Conservation (phyloP, 2,113 vertebrate species). For the Leptobrachium ailaonicum region DNA sequence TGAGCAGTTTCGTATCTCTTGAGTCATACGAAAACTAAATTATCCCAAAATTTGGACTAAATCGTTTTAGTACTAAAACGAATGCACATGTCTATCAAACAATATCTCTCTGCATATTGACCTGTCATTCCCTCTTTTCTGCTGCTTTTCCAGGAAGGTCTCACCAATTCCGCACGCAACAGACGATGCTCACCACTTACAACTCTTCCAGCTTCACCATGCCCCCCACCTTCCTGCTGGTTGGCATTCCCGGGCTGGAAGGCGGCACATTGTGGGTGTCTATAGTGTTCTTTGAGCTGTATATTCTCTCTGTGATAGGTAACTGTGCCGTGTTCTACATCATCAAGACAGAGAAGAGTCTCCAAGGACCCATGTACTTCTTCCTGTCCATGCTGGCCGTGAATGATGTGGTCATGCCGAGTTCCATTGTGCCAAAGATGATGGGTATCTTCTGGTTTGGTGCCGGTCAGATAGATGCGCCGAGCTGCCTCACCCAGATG, state of each 20-base stretch:
- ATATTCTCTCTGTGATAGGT: background rate
- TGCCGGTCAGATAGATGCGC: slow-evolving; percentile 52
- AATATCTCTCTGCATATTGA: no score
- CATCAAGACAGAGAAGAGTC: background rate
- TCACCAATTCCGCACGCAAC: no score
- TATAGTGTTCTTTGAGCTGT: slow-evolving; percentile 20
- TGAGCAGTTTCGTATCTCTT: no score
- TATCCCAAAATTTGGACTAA: no score
- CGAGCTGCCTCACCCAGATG: slow-evolving; percentile 63
- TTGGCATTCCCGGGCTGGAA: slow-evolving; percentile 9
- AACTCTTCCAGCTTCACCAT: no score
- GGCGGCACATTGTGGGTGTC: background rate
- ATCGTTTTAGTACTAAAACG: no score
- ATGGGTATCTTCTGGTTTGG: slow-evolving; percentile 52
- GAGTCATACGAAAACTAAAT: no score
- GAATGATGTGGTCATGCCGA: slow-evolving; percentile 17
- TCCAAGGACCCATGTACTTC: slow-evolving; percentile 41
- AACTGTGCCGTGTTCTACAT: slow-evolving; percentile 8
- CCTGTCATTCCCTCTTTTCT: no score
- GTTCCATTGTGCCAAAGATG: slow-evolving; percentile 18
- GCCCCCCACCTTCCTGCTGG: background rate
- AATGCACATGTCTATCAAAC: no score
- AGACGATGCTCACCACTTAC: no score
- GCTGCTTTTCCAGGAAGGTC: no score
- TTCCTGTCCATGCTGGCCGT: slow-evolving; percentile 22